Conservation (phyloP, 1,140 invertebrate genomes). For the Philopotamus ludificatus region DNA sequence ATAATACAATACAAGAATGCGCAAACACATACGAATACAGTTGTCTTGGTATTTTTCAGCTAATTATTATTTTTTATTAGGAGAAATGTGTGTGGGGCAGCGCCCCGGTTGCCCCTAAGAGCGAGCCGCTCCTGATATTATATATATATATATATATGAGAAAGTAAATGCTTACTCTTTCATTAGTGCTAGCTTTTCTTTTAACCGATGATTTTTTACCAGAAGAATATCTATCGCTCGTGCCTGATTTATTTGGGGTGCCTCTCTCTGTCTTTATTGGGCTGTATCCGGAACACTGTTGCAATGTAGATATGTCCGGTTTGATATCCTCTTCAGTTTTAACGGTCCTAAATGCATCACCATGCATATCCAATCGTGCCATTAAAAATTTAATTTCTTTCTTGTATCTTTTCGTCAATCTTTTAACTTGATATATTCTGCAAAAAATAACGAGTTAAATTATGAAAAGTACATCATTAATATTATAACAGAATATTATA, state of each 20-base stretch:
- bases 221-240: slow-evolving; percentile 14
- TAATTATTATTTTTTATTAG: too few species aligned
- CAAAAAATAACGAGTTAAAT: slow-evolving; percentile 44
- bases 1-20: too few species aligned
- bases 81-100: too few species aligned
- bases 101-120: too few species aligned
- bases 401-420: slow-evolving; percentile 56
- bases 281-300: slow-evolving; percentile 39
- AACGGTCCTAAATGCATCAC: slow-evolving; percentile 52
- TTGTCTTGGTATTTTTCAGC: too few species aligned
- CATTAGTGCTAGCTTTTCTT: slow-evolving; percentile 53
- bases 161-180: slow-evolving; percentile 47
- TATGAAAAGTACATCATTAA: not conserved
- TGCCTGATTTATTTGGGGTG: slow-evolving; percentile 13
- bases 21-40: too few species aligned
- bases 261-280: slow-evolving; percentile 25
- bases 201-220: slow-evolving; percentile 43
- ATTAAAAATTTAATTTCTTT: slow-evolving; percentile 59
- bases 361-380: slow-evolving; percentile 54
- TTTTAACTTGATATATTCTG: slow-evolving; percentile 62
- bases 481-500: too few species aligned
- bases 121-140: too few species aligned
- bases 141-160: slow-evolving; percentile 22
- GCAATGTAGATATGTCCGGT: slow-evolving; percentile 48
- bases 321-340: slow-evolving; percentile 47